Evolutionary conservation across 1,140 invertebrate genomes (phyloP), one percentile per base, ranked within the genome.

Genomic region (Antheraea pernyi): DNA sequence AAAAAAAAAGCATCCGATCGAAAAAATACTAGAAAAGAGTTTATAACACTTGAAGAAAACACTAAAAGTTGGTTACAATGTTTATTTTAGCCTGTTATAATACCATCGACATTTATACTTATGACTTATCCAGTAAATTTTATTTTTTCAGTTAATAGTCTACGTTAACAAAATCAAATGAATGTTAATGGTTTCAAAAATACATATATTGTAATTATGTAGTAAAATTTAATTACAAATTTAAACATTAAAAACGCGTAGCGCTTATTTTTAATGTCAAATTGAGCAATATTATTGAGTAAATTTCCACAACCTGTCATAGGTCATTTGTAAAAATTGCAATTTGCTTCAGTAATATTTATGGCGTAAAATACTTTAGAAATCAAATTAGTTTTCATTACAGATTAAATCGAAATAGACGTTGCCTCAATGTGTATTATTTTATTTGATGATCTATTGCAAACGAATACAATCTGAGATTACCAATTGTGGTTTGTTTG

Each of bases 321-420:
- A 53, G 46, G 46, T 53, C 46, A 53, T 53, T 53, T 53, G 46
- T 53, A 53, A 16, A 53, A 53, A 53, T 53, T 16, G 46, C 46
- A 53, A 53, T 53, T 53, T 53, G 46, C 46, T 53, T 53, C 46
- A 53, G 46, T 53, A 53, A 53, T 53, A 53, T 53, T 53, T 53
- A n/a, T 53, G 46, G 46, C 46, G 46, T 53, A 53, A 53, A 53
- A 53, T 53, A 53, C 46, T 53, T 53, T 53, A 53, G 46, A 53
- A 53, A 53, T 53, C 46, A 53, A 53, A 53, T 53, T 53, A 16
- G 46, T 53, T 53, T 53, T 53, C 46, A 53, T 53, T 53, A 53
- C 46, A 53, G 46, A 53, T 53, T 53, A 53, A 16, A 53, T 13
- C 46, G 46, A 53, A 53, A 53, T 53, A n/a, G 16, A 53, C 13